Conservation (phyloP, 2,113 vertebrate genomes). For the Gambusia affinis region DNA sequence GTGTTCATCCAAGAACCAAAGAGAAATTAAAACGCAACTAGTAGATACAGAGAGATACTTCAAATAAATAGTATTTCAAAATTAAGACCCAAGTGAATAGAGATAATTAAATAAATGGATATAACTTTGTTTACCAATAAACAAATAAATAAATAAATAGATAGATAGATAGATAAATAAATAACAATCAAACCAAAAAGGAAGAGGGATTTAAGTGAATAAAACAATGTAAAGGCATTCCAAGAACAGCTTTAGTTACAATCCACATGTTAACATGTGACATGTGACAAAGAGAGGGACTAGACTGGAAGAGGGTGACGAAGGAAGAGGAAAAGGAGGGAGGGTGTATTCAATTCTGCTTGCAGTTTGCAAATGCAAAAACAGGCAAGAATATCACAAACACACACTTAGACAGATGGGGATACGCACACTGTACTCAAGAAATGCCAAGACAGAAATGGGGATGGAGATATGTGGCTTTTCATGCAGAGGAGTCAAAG, state of each 20-base stretch:
- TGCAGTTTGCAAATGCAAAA: slow-evolving; percentile 63
- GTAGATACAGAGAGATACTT: slow-evolving; percentile 49
- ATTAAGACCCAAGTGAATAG: slow-evolving; percentile 45
- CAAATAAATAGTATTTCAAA: slow-evolving; percentile 51
- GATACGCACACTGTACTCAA: slow-evolving; percentile 55
- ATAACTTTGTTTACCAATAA: not conserved
- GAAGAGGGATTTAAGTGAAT: slow-evolving; percentile 64
- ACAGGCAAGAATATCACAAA: slow-evolving; percentile 60
- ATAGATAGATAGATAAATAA: slow-evolving; percentile 13
- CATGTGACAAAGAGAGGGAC: slow-evolving; percentile 58
- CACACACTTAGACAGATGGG: slow-evolving; percentile 65
- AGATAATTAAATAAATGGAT: slow-evolving; percentile 38
- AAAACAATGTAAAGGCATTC: slow-evolving; percentile 77
- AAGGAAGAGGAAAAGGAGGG: slow-evolving; percentile 50
- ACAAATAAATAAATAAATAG: slow-evolving; percentile 9
- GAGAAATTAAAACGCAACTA: slow-evolving; percentile 32
- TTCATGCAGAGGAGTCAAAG: slow-evolving; percentile 71
- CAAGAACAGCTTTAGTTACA: slow-evolving; percentile 71
- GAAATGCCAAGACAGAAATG: slow-evolving; percentile 65
- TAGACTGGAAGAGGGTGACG: slow-evolving; percentile 50
- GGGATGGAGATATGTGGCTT: slow-evolving; percentile 53
- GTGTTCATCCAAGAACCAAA: slow-evolving; percentile 39
- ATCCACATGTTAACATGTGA: slow-evolving; percentile 61
- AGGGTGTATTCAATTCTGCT: slow-evolving; percentile 56
- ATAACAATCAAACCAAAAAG: slow-evolving; percentile 44